phyloP scores from a whole-genome alignment of 2,888 invertebrate genomes.

The Pogonocherus hispidulus region DNA sequence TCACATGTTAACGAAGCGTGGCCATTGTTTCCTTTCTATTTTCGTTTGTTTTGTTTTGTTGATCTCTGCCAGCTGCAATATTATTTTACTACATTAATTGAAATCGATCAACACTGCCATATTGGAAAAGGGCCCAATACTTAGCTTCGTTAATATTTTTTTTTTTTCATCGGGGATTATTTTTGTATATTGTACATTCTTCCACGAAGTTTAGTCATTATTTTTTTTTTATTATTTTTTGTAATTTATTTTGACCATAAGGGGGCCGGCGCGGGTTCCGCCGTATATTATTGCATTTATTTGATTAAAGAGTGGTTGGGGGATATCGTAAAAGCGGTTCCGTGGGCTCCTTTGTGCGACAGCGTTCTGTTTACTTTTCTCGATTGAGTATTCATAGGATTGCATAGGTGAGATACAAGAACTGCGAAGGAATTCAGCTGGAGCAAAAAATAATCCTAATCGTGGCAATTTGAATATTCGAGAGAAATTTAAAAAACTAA shows the following conservation, averaged over 20 bases:
- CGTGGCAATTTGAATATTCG: no score
- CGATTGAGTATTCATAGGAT: constrained; percentile 48
- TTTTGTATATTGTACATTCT: constrained; percentile 54
- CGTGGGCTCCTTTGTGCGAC: constrained; percentile 47
- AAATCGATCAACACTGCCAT: constrained; percentile 59
- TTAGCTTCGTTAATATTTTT: constrained; percentile 41
- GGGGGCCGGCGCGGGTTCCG: constrained; percentile 35
- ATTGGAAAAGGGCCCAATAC: constrained; percentile 46
- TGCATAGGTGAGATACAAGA: neutral
- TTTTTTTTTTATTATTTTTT: constrained; percentile 26
- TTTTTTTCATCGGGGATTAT: constrained; percentile 34
- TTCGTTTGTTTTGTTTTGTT: constrained; percentile 38
- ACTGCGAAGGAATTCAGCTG: neutral
- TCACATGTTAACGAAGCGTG: constrained; percentile 49
- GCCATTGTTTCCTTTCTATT: constrained; percentile 30
- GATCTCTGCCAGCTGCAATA: constrained; percentile 58
- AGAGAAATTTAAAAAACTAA: no score
- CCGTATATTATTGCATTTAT: constrained; percentile 37
- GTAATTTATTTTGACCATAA: constrained; percentile 44
- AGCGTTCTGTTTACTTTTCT: constrained; percentile 42
- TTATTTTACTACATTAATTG: constrained; percentile 22
- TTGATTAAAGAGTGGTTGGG: constrained; percentile 26
- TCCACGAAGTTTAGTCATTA: constrained; percentile 39
- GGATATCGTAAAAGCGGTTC: constrained; percentile 27
- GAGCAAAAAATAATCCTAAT: no score